Conservation (phyloP, 1,140 invertebrate species). For the Eupeodes corollae region DNA sequence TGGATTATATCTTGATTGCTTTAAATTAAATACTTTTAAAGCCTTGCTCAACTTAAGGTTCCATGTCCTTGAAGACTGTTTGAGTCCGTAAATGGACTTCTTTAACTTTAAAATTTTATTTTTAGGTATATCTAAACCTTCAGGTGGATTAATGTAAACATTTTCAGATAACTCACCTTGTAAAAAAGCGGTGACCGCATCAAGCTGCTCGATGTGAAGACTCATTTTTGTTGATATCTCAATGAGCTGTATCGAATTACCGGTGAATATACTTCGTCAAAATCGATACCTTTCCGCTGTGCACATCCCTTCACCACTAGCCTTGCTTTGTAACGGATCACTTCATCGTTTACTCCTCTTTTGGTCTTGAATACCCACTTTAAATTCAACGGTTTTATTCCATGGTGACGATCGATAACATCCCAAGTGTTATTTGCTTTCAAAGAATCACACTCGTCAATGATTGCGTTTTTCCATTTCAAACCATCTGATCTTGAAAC, state of each 20-base stretch:
- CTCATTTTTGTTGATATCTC: slow-evolving; percentile 1
- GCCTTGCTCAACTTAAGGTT: slow-evolving; percentile 17
- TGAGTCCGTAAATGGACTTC: slow-evolving; percentile 30
- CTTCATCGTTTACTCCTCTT: background rate
- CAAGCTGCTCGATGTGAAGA: slow-evolving; percentile 13
- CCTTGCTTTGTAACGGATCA: background rate
- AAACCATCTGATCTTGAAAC: slow-evolving; percentile 1
- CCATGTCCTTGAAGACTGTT: slow-evolving; percentile 30
- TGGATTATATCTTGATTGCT: too few relatives aligned
- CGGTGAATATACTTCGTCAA: too few relatives aligned
- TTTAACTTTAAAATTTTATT: slow-evolving; percentile 18
- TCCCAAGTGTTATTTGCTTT: slow-evolving; percentile 12
- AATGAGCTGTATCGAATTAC: slow-evolving; percentile 4
- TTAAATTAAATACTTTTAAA: slow-evolving; percentile 6
- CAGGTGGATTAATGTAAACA: slow-evolving; percentile 28
- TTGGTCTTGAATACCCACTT: slow-evolving; percentile 23
- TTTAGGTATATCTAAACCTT: slow-evolving; percentile 16
- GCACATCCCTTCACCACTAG: slow-evolving; percentile 26
- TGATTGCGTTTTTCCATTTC: slow-evolving; percentile 12
- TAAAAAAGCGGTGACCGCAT: slow-evolving; percentile 35
- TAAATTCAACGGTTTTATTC: slow-evolving; percentile 7
- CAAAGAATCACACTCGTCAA: slow-evolving; percentile 8
- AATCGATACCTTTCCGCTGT: slow-evolving; percentile 21
- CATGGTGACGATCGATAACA: slow-evolving; percentile 7
- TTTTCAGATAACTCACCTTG: too few relatives aligned